These are phyloP conservation scores for Spisula solida DNA, from an alignment of 2,888 invertebrate species.

Conservation along the genomic window DNA sequence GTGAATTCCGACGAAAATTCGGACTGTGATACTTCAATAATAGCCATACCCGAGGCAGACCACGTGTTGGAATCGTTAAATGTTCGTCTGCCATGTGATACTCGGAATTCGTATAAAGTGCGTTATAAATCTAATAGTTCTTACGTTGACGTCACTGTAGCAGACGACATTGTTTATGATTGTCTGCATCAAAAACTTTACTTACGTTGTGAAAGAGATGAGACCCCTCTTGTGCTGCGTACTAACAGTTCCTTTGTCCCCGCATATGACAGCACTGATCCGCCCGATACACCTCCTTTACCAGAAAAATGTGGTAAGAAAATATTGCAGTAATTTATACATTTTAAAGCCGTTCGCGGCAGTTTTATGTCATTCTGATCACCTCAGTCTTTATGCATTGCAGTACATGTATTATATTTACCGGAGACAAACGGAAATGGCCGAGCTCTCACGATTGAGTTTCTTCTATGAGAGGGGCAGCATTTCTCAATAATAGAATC, in stretches of 20 bases:
- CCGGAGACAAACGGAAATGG: no score
- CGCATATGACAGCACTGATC: conserved; percentile 30
- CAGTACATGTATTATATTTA: no score
- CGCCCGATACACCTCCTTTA: conserved; percentile 48
- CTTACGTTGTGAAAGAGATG: conserved; percentile 36
- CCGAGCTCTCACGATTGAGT: no score
- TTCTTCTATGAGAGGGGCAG: no score
- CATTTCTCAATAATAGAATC: no score
- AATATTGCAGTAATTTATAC: background rate
- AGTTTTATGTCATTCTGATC: no score
- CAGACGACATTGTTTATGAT: conserved; percentile 46
- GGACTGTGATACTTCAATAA: conserved; percentile 23
- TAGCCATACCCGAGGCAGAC: conserved; percentile 50
- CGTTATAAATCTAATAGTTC: conserved; percentile 10
- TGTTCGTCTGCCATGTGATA: conserved; percentile 48
- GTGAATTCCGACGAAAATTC: conserved; percentile 28
- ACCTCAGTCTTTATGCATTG: no score
- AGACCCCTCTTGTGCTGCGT: conserved; percentile 33
- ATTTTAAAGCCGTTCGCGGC: no score
- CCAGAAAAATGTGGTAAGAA: conserved; percentile 39
- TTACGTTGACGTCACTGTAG: conserved; percentile 41
- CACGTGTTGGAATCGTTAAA: conserved; percentile 36
- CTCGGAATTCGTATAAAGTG: conserved; percentile 4
- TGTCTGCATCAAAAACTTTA: conserved; percentile 50
- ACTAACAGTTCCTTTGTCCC: background rate